Evolutionary conservation across 2,797 vertebrate genomes (phyloP).

Genomic region (Adelosebastes latens): DNA sequence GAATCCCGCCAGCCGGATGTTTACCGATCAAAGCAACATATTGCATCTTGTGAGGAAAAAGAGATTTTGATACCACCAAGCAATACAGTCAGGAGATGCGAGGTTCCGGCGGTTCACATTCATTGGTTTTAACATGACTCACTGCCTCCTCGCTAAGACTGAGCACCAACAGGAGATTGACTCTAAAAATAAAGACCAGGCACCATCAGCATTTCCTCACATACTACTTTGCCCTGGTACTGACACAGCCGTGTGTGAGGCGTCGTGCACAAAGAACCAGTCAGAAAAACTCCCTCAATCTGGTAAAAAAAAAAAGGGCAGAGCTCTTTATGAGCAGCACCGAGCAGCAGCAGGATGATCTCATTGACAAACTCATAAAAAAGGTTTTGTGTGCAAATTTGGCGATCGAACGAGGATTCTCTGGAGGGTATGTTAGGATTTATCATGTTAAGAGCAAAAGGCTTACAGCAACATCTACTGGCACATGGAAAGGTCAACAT

Average conservation of each 20-base stretch:
- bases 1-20: constrained; percentile 19
- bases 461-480: constrained; percentile 54
- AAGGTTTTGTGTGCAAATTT: constrained; percentile 42
- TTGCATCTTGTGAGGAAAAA: constrained; percentile 23
- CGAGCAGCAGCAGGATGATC: constrained; percentile 9
- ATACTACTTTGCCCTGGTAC: constrained; percentile 50
- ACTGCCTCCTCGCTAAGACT: constrained; percentile 71
- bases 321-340: constrained; percentile 5
- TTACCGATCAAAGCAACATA: constrained; percentile 35
- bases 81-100: constrained; percentile 15
- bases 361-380: constrained; percentile 11
- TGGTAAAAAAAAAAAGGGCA: not conserved
- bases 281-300: constrained; percentile 37
- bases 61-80: constrained; percentile 10
- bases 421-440: constrained; percentile 23
- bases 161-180: constrained; percentile 72
- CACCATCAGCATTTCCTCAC: constrained; percentile 74
- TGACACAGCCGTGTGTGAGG: constrained; percentile 37
- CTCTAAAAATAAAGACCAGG: constrained; percentile 81
- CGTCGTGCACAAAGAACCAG: constrained; percentile 45
- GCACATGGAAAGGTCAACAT: constrained; percentile 69
- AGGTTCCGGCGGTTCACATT: constrained; percentile 63
- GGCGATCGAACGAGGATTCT: constrained; percentile 20
- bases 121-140: constrained; percentile 75
- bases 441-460: constrained; percentile 37